A percentile compares a stretch with the other conserved stretches of the same genome.
phyloP scores from a whole-genome alignment of 1,140 invertebrate species.

The Ericerus pela region DNA sequence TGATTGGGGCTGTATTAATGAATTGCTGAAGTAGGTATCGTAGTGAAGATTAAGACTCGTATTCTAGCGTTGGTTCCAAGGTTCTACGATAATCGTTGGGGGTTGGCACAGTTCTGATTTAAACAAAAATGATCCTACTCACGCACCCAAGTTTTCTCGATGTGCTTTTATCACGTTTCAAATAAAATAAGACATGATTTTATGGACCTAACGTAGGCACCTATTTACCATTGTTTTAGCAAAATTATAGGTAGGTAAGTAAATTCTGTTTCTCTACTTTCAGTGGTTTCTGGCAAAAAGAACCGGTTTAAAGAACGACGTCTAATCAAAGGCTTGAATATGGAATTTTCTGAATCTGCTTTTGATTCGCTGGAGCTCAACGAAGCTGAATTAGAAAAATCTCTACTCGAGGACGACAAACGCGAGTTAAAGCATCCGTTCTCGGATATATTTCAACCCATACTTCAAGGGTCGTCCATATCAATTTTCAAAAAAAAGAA shows the following conservation, averaged over 20 bases:
- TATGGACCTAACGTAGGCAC: no score
- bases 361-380: constrained; percentile 33
- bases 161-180: no score
- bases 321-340: constrained; percentile 89
- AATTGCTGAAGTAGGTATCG: no score
- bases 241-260: constrained; percentile 4
- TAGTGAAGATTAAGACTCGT: no score
- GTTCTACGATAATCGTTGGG: no score
- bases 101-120: no score
- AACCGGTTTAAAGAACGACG: constrained; percentile 81
- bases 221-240: neutral
- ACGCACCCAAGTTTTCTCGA: no score
- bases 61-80: no score
- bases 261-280: constrained; percentile 22
- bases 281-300: constrained; percentile 79
- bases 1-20: no score
- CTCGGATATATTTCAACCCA: constrained; percentile 1
- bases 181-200: no score
- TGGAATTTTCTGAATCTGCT: constrained; percentile 47
- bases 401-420: neutral
- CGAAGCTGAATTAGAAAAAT: neutral
- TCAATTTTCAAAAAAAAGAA: neutral
- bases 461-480: neutral
- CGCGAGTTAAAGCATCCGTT: neutral
- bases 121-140: no score